These are phyloP conservation scores for Gymnodraco acuticeps DNA, from an alignment of 2,797 vertebrate genomes.

Conservation along the genomic window DNA sequence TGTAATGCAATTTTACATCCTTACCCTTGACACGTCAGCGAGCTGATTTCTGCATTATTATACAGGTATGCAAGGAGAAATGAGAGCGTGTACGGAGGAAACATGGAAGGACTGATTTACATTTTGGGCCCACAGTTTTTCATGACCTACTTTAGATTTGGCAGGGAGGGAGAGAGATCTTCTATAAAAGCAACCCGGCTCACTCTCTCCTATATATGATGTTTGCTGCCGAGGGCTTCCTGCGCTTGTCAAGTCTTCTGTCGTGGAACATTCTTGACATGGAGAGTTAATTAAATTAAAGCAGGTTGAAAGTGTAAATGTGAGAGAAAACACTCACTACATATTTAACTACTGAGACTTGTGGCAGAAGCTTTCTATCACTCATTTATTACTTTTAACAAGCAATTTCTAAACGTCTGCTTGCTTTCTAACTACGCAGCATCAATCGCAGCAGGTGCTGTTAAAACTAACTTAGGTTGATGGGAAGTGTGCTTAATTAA, in stretches of 20 bases:
- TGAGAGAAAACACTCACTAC: neutral
- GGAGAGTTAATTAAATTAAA: constrained; percentile 16
- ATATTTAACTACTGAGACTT: neutral
- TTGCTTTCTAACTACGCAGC: neutral
- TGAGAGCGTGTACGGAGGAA: neutral
- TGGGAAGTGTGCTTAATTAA: too few species aligned
- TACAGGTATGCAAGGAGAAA: constrained; percentile 15
- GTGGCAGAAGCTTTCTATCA: neutral
- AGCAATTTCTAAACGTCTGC: neutral
- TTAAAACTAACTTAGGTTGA: too few species aligned
- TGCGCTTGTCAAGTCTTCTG: constrained; percentile 15
- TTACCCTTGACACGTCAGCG: constrained; percentile 14
- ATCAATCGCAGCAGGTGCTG: neutral
- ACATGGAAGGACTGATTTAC: constrained; percentile 48
- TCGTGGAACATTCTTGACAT: constrained; percentile 18
- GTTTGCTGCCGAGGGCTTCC: constrained; percentile 25
- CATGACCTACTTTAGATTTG: constrained; percentile 77
- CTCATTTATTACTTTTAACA: neutral
- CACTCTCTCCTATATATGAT: constrained; percentile 33
- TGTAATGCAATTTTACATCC: constrained; percentile 41
- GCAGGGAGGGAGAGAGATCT: constrained; percentile 29
- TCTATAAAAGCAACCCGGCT: constrained; percentile 63
- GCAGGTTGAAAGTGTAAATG: neutral
- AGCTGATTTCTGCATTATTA: constrained; percentile 21
- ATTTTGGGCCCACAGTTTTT: constrained; percentile 55